Evolutionary conservation across 2,113 vertebrate genomes (phyloP).

Genomic region (Cyanistes caeruleus): DNA sequence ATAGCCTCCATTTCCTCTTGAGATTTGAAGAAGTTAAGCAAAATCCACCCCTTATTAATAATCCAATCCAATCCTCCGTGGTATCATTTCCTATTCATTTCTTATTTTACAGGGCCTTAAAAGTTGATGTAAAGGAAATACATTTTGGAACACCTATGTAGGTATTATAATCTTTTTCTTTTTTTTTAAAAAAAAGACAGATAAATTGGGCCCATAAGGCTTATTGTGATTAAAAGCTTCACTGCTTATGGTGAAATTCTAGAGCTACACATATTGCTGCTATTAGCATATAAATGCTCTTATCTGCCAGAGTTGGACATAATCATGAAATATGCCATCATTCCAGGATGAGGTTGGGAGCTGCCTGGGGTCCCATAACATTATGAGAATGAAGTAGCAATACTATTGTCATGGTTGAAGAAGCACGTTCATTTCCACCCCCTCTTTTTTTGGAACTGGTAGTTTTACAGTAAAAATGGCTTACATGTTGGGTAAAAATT

Average conservation of each 20-base stretch:
- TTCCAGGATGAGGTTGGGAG: slow-evolving; percentile 33
- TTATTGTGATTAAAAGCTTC: slow-evolving; percentile 66
- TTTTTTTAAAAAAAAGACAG: not conserved
- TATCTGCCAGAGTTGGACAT: slow-evolving; percentile 57
- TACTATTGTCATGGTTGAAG: slow-evolving; percentile 43
- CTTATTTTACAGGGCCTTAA: slow-evolving; percentile 8
- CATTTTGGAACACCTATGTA: slow-evolving; percentile 27
- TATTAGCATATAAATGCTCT: slow-evolving; percentile 74
- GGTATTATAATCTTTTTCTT: not conserved
- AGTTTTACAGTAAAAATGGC: slow-evolving; percentile 12
- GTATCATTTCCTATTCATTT: not conserved
- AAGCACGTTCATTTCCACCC: slow-evolving; percentile 29
- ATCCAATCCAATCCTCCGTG: not conserved
- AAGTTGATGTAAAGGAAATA: slow-evolving; percentile 40
- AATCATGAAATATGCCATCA: slow-evolving; percentile 71
- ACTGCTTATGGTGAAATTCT: slow-evolving; percentile 46
- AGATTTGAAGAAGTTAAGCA: not conserved
- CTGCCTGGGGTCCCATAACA: slow-evolving; percentile 48
- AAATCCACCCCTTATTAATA: not conserved
- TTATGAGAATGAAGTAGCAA: slow-evolving; percentile 49
- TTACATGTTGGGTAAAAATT: not conserved
- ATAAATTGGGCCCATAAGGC: slow-evolving; percentile 38
- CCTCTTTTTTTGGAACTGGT: not conserved
- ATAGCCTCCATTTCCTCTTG: not conserved
- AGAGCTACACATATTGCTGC: slow-evolving; percentile 17